Conservation (phyloP, 92 coral and sea anemone genomes). For the Epizoanthus stellaris region DNA sequence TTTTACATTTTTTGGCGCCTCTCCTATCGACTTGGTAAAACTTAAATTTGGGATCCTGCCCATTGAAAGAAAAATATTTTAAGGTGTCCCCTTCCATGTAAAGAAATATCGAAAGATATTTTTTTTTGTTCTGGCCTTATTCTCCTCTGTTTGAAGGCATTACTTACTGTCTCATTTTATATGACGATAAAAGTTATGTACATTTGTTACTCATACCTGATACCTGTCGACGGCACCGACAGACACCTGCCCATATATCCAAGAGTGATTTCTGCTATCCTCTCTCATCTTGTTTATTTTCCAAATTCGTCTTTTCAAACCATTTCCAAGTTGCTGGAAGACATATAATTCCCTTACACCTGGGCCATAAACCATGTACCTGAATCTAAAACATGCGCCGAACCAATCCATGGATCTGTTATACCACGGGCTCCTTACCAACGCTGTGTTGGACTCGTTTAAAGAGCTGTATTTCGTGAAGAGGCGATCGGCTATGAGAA, state of each 20-base stretch:
- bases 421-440: constrained; percentile 46
- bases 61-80: too few relatives aligned
- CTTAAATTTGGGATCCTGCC: too few relatives aligned
- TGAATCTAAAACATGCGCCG: constrained; percentile 60
- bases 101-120: too few relatives aligned
- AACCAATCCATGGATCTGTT: constrained; percentile 57
- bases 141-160: too few relatives aligned
- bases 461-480: constrained; percentile 15
- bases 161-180: too few relatives aligned
- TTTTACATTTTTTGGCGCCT: too few relatives aligned
- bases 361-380: too few relatives aligned
- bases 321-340: constrained; percentile 41
- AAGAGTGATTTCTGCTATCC: neutral
- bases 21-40: too few relatives aligned
- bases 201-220: constrained; percentile 23
- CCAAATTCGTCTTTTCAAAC: constrained; percentile 59
- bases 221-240: constrained; percentile 47
- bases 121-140: too few relatives aligned
- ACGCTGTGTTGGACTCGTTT: constrained; percentile 11
- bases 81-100: too few relatives aligned
- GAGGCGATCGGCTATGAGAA: constrained; percentile 1
- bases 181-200: too few relatives aligned
- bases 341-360: constrained; percentile 51
- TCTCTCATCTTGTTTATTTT: constrained; percentile 17
- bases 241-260: constrained; percentile 64